Conservation (phyloP, 2,888 invertebrate species). For the Elysia crispata region DNA sequence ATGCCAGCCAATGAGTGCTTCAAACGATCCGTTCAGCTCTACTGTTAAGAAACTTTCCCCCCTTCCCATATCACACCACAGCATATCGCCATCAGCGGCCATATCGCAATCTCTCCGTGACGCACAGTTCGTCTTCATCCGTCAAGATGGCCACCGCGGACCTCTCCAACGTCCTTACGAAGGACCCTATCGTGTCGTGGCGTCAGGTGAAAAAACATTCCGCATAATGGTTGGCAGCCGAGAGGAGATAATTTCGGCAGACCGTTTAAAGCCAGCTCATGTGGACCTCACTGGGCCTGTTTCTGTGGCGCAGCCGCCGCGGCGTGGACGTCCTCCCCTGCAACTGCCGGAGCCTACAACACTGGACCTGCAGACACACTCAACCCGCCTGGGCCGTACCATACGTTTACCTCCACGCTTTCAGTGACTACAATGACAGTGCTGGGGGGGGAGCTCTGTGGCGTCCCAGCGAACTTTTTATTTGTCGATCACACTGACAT, state of each 20-base stretch:
- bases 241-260: background rate
- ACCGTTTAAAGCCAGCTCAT: background rate
- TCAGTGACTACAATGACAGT: too few relatives aligned
- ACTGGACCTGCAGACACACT: too few relatives aligned
- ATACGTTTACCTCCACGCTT: too few relatives aligned
- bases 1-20: too few relatives aligned
- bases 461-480: too few relatives aligned
- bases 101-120: background rate
- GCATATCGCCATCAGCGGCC: background rate
- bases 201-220: background rate
- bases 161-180: background rate
- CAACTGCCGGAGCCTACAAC: too few relatives aligned
- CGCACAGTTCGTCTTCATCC: background rate
- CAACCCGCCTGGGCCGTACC: too few relatives aligned
- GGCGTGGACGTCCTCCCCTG: background rate
- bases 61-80: background rate
- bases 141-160: background rate
- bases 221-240: background rate
- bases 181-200: background rate
- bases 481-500: too few relatives aligned
- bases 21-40: background rate
- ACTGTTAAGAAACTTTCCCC: background rate
- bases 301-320: background rate
- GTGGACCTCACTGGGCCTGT: background rate
- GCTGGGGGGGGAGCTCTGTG: too few relatives aligned